phyloP scores from a whole-genome alignment of 1,140 invertebrate genomes.

The Cataglyphis hispanica region DNA sequence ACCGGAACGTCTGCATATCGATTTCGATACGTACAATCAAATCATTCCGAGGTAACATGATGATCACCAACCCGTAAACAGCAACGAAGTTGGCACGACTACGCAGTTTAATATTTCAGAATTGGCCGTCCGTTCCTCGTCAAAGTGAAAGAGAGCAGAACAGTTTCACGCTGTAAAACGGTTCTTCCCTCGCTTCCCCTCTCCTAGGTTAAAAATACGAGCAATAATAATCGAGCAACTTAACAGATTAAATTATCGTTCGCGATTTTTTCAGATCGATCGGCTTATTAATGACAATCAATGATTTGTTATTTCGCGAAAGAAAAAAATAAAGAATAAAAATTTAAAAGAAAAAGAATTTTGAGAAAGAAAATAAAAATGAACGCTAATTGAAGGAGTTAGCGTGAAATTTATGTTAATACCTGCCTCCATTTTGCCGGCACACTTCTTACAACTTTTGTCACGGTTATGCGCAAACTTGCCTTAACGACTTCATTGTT shows the following conservation, averaged over 20 bases:
- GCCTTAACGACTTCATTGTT: background rate
- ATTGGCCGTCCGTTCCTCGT: background rate
- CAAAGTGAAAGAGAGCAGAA: slow-evolving; percentile 12
- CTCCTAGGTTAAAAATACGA: background rate
- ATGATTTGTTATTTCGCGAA: slow-evolving; percentile 20
- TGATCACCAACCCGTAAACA: slow-evolving; percentile 36
- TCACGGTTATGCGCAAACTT: background rate
- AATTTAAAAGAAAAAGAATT: too few relatives aligned
- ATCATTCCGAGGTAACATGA: slow-evolving; percentile 37
- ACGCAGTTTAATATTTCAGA: slow-evolving; percentile 44
- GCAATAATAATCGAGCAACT: background rate
- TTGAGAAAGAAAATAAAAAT: too few relatives aligned
- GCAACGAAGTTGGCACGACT: background rate
- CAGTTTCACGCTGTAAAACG: too few relatives aligned
- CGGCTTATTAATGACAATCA: slow-evolving; percentile 24
- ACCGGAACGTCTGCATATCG: slow-evolving; percentile 23
- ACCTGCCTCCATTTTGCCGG: background rate
- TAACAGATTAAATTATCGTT: background rate
- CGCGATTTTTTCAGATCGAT: background rate
- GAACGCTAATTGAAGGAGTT: background rate
- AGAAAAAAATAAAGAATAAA: background rate
- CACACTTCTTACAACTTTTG: background rate
- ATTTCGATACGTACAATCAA: slow-evolving; percentile 39
- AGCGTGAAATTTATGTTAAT: background rate
- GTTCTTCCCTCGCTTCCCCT: too few relatives aligned